A percentile compares a stretch with the other conserved stretches of the same genome.
Evolutionary conservation across 2,797 vertebrate genomes (phyloP).

Genomic region (Paratrypauchen microcephalus): DNA sequence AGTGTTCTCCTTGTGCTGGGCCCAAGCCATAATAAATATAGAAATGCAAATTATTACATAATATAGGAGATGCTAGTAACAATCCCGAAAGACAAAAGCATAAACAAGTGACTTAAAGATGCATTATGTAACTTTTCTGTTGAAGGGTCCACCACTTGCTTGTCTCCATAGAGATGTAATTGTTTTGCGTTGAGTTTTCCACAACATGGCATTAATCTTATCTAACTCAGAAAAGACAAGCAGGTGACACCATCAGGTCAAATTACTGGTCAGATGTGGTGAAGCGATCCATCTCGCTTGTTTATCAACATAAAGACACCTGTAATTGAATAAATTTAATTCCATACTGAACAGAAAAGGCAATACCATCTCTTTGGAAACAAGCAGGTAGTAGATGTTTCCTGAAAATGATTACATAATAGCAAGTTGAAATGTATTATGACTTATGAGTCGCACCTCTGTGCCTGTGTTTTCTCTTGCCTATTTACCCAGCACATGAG

Average conservation of each 20-base stretch:
- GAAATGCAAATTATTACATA: not conserved
- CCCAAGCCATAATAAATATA: not conserved
- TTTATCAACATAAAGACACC: not conserved
- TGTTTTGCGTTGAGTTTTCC: not conserved
- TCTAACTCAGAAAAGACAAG: not conserved
- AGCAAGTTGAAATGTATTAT: not conserved
- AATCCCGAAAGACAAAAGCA: not conserved
- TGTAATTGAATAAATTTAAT: not conserved
- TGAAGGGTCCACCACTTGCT: not conserved
- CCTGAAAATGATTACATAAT: not conserved
- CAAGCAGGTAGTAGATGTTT: not conserved
- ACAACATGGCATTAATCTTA: not conserved
- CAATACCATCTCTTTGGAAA: not conserved
- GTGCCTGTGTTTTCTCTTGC: not conserved
- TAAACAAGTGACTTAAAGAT: not conserved
- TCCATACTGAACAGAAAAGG: not conserved
- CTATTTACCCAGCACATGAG: constrained; percentile 4
- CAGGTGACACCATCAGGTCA: not conserved
- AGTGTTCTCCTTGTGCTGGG: not conserved
- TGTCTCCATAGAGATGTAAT: not conserved
- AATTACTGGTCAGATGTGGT: not conserved
- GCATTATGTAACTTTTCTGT: not conserved
- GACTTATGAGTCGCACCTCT: not conserved
- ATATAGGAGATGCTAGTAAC: not conserved
- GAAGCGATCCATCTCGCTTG: not conserved